These are phyloP conservation scores for Poeciliopsis turrubarensis DNA, from an alignment of 2,113 vertebrate genomes.

Conservation along the genomic window DNA sequence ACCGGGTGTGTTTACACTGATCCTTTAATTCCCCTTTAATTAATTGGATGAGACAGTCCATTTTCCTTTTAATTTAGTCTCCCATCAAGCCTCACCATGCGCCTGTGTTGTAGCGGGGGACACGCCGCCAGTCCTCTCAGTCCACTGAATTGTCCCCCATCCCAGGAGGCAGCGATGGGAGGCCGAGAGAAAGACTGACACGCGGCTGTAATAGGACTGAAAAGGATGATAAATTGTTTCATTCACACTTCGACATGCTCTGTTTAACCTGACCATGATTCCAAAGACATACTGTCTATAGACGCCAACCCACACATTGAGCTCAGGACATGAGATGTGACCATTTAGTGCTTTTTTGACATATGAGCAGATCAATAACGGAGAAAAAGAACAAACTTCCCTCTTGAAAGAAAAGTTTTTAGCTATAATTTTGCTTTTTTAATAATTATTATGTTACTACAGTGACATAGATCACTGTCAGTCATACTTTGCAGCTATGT, in stretches of 20 bases:
- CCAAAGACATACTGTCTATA: conserved; percentile 49
- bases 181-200: conserved; percentile 50
- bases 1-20: background rate
- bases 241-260: conserved; percentile 65
- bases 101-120: background rate
- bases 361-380: background rate
- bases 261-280: conserved; percentile 48
- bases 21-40: background rate
- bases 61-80: background rate
- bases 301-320: conserved; percentile 5
- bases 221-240: conserved; percentile 65
- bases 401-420: background rate
- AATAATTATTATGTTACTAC: too few relatives aligned
- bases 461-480: background rate
- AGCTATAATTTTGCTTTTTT: too few relatives aligned
- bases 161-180: conserved; percentile 42
- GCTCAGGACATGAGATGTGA: conserved; percentile 4
- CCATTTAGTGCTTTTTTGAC: background rate
- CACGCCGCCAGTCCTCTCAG: conserved; percentile 16
- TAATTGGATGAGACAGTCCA: background rate
- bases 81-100: conserved; percentile 1
- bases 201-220: conserved; percentile 57
- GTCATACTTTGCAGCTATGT: background rate
- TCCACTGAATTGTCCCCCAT: conserved; percentile 36
- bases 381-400: background rate